Evolutionary conservation across 2,113 vertebrate genomes (phyloP).

Genomic region (Hypocryptadius cinnamomeus): DNA sequence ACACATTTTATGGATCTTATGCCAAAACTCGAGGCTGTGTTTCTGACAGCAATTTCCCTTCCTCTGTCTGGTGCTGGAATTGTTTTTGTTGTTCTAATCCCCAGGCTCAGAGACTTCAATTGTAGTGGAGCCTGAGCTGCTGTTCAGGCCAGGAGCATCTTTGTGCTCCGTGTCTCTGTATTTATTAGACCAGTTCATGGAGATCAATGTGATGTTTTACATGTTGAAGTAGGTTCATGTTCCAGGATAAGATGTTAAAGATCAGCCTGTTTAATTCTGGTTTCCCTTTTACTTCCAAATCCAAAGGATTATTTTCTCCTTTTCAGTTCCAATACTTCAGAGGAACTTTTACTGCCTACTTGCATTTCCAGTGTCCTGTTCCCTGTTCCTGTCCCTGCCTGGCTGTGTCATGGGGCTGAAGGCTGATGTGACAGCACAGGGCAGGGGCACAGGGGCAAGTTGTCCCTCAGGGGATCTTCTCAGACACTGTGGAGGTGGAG

Average conservation of each 20-base stretch:
- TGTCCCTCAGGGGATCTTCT: fast-evolving
- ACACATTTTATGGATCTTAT: not conserved
- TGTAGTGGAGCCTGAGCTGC: not conserved
- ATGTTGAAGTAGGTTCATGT: not conserved
- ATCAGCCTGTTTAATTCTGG: not conserved
- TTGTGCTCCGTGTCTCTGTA: not conserved
- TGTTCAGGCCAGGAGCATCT: not conserved
- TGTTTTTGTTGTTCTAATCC: not conserved
- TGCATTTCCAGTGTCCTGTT: not conserved
- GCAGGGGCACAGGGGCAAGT: not conserved
- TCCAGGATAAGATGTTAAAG: not conserved
- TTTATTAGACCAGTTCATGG: not conserved
- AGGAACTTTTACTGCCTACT: not conserved
- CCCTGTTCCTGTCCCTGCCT: not conserved
- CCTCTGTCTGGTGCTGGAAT: not conserved
- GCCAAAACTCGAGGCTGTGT: not conserved
- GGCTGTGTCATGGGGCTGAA: fast-evolving
- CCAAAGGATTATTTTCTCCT: not conserved
- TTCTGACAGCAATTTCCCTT: not conserved
- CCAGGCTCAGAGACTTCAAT: not conserved
- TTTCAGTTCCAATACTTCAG: not conserved
- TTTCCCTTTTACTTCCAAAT: not conserved
- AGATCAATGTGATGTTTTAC: not conserved
- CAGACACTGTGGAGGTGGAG: not conserved
- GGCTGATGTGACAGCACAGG: not conserved